Base-by-base conservation (phyloP, 2,113 vertebrate genomes). In the Spea multiplicata region DNA sequence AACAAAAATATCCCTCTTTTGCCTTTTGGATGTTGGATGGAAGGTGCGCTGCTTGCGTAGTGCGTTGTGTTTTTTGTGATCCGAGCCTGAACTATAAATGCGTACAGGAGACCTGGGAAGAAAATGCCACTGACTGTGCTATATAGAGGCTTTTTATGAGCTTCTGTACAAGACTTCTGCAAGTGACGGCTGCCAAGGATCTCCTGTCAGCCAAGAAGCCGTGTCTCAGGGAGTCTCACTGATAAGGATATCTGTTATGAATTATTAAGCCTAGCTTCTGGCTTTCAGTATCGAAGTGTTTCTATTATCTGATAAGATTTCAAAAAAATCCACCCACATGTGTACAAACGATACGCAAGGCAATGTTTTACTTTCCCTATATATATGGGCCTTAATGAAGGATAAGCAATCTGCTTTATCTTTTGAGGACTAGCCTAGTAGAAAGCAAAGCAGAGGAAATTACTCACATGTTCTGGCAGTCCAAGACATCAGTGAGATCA, bases 221-320 rank as follows among this genome's bases (percentile, higher is more conserved):
- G 45, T 71, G 76, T 71, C 67, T 71, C 57, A 47, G 48, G 64
- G 68, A 71, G 64, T 47, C 76, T 45, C 55, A 13, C 68, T 8
- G 57, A 52, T 71, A 78, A 55, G 12, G 53, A 59, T 65, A 78
- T 65, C 67, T 65, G 68, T 65, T 71, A 78, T 78, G 57, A 71
- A 78, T 71, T 78, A 78, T 64, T 64, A 61, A 71, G 68, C 9
- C 68, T 78, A 44, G 55, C 76, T 71, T 71, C 68, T 78, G 68
- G 67, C 67, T 44, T 47, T 61, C 66, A 44, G 6, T 14, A 52
- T 47, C 10, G 46, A 17, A 44, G 57, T 78, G 7, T 78, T 71
- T 30, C 44, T 14, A n/a, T 71, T 65, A 64, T 52, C 59, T 49
- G 16, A 78, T 65, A 69, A 59, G 45, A 13, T 44, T 44, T 47